Conservation (phyloP, 2,797 vertebrate genomes). For the Geotrypetes seraphini region DNA sequence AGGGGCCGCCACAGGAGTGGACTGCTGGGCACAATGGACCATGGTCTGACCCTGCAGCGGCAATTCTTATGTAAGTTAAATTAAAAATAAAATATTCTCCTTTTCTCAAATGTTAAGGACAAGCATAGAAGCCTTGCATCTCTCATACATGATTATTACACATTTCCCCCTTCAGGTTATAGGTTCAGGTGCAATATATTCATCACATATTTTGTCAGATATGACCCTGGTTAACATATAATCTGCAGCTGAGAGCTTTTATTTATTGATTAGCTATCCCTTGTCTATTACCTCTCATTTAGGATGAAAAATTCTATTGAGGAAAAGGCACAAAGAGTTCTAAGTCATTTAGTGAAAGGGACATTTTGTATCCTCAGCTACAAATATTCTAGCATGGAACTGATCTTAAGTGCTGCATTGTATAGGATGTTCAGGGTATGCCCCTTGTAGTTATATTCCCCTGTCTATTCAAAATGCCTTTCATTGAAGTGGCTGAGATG, state of each 20-base stretch:
- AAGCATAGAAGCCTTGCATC: background rate
- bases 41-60: no score
- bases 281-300: slow-evolving; percentile 1
- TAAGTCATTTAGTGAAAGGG: no score
- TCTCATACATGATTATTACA: background rate
- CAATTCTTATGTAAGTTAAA: no score
- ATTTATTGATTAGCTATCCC: slow-evolving; percentile 7
- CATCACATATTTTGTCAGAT: background rate
- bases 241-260: background rate
- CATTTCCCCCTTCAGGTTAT: slow-evolving; percentile 1
- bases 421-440: slow-evolving; percentile 16
- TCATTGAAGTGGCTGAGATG: slow-evolving; percentile 39
- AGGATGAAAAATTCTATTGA: slow-evolving; percentile 6
- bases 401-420: slow-evolving; percentile 18
- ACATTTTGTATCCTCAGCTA: slow-evolving; percentile 12
- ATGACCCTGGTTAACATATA: background rate
- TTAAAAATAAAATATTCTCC: background rate
- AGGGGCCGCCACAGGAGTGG: no score
- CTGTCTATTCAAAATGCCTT: slow-evolving; percentile 44
- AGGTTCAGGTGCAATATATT: slow-evolving; percentile 2
- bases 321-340: no score
- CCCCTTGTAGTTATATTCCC: background rate
- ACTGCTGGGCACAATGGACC: no score
- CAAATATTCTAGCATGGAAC: slow-evolving; percentile 17
- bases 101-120: background rate